Evolutionary conservation across 1,140 invertebrate genomes (phyloP).

Genomic region (Phocides pigmalion): DNA sequence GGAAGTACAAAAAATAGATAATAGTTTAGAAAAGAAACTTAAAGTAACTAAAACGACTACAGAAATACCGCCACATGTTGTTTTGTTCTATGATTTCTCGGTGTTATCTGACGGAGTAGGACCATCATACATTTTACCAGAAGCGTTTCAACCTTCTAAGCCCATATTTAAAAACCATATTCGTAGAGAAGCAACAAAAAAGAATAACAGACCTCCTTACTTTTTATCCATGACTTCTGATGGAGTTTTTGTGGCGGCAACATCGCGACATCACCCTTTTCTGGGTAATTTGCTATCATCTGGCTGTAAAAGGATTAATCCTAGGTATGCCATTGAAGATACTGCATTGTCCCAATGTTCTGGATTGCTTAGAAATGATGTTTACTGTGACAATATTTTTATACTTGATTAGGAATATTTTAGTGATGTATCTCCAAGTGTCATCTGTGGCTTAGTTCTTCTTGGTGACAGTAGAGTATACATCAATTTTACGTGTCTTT

Average conservation of each 20-base stretch:
- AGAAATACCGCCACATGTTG: constrained; percentile 44
- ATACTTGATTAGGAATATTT: constrained; percentile 50
- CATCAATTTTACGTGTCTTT: too few species aligned
- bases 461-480: too few species aligned
- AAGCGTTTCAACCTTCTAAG: constrained; percentile 12
- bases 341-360: constrained; percentile 60
- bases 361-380: constrained; percentile 52
- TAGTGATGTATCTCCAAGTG: too few species aligned
- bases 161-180: constrained; percentile 18
- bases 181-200: constrained; percentile 33
- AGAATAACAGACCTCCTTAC: constrained; percentile 34
- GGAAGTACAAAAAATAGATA: constrained; percentile 16
- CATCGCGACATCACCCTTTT: constrained; percentile 59
- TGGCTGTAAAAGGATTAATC: constrained; percentile 52
- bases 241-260: constrained; percentile 61
- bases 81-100: constrained; percentile 60
- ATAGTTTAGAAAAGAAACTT: constrained; percentile 5
- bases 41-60: constrained; percentile 10
- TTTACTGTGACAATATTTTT: constrained; percentile 68
- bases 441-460: too few species aligned
- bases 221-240: constrained; percentile 56
- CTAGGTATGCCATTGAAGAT: constrained; percentile 61
- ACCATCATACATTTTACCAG: constrained; percentile 36
- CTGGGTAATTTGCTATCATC: constrained; percentile 50
- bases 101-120: constrained; percentile 46